Base-by-base conservation (phyloP, 2,797 vertebrate species). In the Melanotaenia maccullochi region DNA sequence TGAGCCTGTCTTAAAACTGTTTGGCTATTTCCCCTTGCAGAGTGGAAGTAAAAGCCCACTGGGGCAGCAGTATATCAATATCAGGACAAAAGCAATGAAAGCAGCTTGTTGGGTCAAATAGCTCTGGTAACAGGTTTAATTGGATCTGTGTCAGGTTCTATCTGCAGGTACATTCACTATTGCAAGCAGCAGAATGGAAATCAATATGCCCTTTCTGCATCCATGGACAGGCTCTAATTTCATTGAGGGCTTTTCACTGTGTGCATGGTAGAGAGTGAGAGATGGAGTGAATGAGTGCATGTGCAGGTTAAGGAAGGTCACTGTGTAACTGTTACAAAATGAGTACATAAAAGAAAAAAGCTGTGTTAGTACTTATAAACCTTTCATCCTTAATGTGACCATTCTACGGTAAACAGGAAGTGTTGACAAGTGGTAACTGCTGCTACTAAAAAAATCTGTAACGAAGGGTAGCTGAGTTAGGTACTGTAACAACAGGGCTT, bases 41-140 rank as follows among this genome's bases (percentile, higher is more conserved):
- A 36, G 60, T 44, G 33, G 9, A 7, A 60, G 61, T 44, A 51
- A 42, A 75, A 56, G 56, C 44, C 16, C 5, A 47, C 58, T 62
- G 61, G 25, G 73, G 67, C 59, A 64, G 67, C 75, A 60, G 70
- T 35, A 70, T 81, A 88, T 89, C 63, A 2, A 85, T 85, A 81
- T 83, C 85, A 82, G 82, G 67, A 75, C 83, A 84, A 88, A 86
- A 70, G 76, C 82, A 83, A 80, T 77, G 76, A 83, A 78, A 77
- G 85, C 79, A 78, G 83, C 72, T 81, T 75, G 80, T 85, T 85
- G 82, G 86, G 87, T 85, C 83, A 85, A 89, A 92, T 74, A 78
- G 84, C 86, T 85, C 83, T 76, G 87, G 74, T 84, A 84, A 91
- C 89, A 81, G 81, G 71, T 85, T 82, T 89, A 85, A 90, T 84